Evolutionary conservation across 2,797 vertebrate species (phyloP).

Genomic region (Anabacerthia variegaticeps): DNA sequence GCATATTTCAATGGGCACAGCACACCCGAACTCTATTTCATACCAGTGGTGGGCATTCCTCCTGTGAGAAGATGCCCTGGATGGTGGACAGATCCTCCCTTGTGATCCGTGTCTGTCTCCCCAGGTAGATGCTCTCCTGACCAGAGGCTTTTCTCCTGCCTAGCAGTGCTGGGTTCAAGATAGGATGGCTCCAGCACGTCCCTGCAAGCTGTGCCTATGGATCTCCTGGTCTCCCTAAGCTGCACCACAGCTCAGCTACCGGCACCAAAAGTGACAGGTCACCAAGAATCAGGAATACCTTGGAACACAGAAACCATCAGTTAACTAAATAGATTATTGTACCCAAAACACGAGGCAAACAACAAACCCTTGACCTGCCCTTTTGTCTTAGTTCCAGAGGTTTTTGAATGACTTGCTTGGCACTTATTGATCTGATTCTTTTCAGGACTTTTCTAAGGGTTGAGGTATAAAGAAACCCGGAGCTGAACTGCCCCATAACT

Average conservation of each 20-base stretch:
- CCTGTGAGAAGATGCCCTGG: background rate
- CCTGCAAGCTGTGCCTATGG: background rate
- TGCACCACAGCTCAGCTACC: background rate
- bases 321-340: background rate
- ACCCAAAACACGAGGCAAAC: background rate
- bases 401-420: background rate
- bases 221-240: background rate
- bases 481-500: background rate
- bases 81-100: background rate
- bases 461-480: background rate
- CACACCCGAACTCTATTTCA: background rate
- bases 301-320: background rate
- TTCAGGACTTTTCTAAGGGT: background rate
- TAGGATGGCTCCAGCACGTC: background rate
- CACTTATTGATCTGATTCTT: background rate
- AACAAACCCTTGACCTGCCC: background rate
- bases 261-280: background rate
- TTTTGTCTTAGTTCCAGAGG: background rate
- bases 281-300: background rate
- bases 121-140: background rate
- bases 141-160: background rate
- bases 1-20: background rate
- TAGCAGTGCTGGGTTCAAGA: background rate
- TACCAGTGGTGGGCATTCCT: background rate
- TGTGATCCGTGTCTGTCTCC: background rate